Evolutionary conservation across 2,888 invertebrate species (phyloP), one percentile per base, ranked within the genome.

Genomic region (Drosophila neotestacea): DNA sequence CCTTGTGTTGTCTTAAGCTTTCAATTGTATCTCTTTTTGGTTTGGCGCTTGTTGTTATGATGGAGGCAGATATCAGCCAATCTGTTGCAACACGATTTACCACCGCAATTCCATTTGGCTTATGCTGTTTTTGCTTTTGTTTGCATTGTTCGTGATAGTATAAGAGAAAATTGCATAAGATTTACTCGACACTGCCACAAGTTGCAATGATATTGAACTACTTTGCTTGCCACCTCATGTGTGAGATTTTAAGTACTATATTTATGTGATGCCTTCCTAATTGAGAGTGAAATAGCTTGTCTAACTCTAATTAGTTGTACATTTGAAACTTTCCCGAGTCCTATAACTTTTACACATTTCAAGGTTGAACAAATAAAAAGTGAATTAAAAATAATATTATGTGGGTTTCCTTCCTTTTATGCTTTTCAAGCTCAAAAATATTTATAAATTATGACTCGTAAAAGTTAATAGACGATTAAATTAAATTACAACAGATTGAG

Each of bases 171-270:
- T 82, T 82, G 71, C 79, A 72, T 76, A 81, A 81, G 54, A 41
- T 54, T 58, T 50, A 60, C 36, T 63, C 50, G 36, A 59, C 56
- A 46, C 10, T 70, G 51, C 34, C 11, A 4, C 48, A 44, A 39
- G 11, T 60, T 62, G 51, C 36, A 68, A 54, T 72, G 72, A 83
- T 83, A 80, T 61, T 81, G 74, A 76, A 70, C 79, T 73, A 69
- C 65, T 70, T 71, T 61, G 58, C 42, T 34, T 22, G 30, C 16
- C 22, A 28, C 30, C 28, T 36, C 10, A 41, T 28, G 13, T 34
- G 36, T 13, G 9, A 11, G 38, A 38, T 27, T 22, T 16, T 16
- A 16, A 39, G 32, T 30, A 28, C 9, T 6, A 32, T 46, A 13
- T 46, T 46, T 44, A 9, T 27, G 11, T 44, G 7, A n/a, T n/a